Conservation (phyloP, 2,888 invertebrate species). For the Watsonalla binaria region DNA sequence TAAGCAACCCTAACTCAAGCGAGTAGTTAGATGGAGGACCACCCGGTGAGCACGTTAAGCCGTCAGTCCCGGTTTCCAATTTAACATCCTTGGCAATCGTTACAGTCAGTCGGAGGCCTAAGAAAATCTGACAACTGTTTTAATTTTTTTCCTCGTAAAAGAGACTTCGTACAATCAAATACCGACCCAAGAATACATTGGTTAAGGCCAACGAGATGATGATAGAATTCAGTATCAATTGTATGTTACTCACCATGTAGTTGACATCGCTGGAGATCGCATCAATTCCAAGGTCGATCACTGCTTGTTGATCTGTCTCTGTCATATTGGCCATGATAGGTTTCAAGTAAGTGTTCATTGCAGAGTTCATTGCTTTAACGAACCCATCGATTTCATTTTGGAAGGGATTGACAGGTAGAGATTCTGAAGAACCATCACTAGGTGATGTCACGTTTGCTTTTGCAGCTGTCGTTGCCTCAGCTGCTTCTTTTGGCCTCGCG, state of each 20-base stretch:
- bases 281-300: conserved; percentile 7
- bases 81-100: too few relatives aligned
- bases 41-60: too few relatives aligned
- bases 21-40: too few relatives aligned
- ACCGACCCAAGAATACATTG: not conserved
- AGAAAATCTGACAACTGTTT: too few relatives aligned
- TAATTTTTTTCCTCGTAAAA: too few relatives aligned
- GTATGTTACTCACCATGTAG: conserved; percentile 17
- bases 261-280: conserved; percentile 10
- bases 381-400: conserved; percentile 5
- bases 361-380: conserved; percentile 6
- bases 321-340: conserved; percentile 11
- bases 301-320: conserved; percentile 3
- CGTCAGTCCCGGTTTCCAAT: too few relatives aligned
- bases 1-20: too few relatives aligned
- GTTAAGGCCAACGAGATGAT: too few relatives aligned
- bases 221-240: not conserved
- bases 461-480: not conserved
- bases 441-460: not conserved
- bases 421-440: conserved; percentile 10
- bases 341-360: conserved; percentile 12
- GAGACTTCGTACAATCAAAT: too few relatives aligned
- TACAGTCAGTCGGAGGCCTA: too few relatives aligned
- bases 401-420: conserved; percentile 1
- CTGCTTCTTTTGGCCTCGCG: not conserved